Base-by-base conservation (phyloP, 2,113 vertebrate species). In the Mustelus asterias region DNA sequence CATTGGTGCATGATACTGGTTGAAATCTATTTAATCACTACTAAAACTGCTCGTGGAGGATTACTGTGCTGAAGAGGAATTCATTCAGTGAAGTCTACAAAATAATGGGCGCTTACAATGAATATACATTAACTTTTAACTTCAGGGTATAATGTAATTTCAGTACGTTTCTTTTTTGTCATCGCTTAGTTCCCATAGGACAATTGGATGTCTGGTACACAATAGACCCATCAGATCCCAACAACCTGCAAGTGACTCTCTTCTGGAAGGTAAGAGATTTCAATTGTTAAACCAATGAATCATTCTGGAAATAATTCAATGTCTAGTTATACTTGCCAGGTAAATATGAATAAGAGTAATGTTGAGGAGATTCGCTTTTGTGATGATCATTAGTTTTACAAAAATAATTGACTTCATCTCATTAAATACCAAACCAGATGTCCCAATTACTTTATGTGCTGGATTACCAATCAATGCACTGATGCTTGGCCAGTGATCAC, bases 241-340 rank as follows among this genome's bases (percentile, higher is more conserved):
- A 90, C 0, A 90, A 5, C 33, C 97, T 97, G 96, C 97, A 95
- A 44, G 96, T 98, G 95, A 97, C 97, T 60, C 72, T 98, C 0
- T 97, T 97, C 9, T 98, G 98, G 98, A 98, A 98, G 97, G 98
- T 98, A 96, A 96, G 96, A 96, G 70, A 86, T 80, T 33, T 48
- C n/a, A 94, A 41, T 37, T 44, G 44, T 44, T 33, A 95, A 26
- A 33, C 29, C 63, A 41, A 93, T 44, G 44, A 69, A 3, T 37
- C 78, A 80, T 20, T 80, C 5, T 18, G n/a, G 37, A 80, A 41
- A 41, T 80, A 80, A 37, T 16, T 80, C 33, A 80, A 83, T 44
- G 37, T 41, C 80, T 83, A 26, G 4, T 48, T 89, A 22, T 89
- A 29, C 26, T 89, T 58, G 29, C 11, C 41, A 72, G 13, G 18